phyloP scores from a whole-genome alignment of 2,888 invertebrate species.

The Cheilosia grossa region DNA sequence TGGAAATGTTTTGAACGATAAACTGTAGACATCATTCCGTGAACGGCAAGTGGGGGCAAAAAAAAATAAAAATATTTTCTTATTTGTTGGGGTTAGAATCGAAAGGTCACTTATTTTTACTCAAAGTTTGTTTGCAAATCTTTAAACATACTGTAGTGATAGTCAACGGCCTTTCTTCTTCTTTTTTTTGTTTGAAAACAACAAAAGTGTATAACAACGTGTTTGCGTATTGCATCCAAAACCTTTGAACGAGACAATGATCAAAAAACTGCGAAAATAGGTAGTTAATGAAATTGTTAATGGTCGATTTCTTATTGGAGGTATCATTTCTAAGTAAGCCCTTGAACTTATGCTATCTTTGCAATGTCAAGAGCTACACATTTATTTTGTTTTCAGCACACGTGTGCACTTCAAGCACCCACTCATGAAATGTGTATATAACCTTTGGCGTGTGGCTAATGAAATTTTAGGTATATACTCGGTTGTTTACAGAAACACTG shows the following conservation, averaged over 20 bases:
- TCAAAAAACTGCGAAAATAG: no score
- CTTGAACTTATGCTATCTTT: not conserved
- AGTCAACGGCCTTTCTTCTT: not conserved
- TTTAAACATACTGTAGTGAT: not conserved
- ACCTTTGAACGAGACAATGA: no score
- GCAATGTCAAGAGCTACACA: not conserved
- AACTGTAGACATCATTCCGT: conserved; percentile 3
- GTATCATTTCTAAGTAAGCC: not conserved
- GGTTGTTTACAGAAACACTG: not conserved
- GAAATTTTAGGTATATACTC: no score
- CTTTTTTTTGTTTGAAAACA: not conserved
- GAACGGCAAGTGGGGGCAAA: not conserved
- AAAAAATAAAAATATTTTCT: not conserved
- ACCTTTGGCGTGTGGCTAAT: not conserved
- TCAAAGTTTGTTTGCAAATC: not conserved
- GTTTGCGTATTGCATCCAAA: no score
- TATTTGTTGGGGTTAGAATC: conserved; percentile 11
- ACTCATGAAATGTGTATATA: not conserved
- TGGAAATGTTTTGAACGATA: conserved; percentile 3
- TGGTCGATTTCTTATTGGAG: no score
- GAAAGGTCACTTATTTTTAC: conserved; percentile 11
- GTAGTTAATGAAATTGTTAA: no score
- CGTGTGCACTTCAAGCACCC: conserved; percentile 4
- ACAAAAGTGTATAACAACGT: no score
- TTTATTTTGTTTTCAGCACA: not conserved